Base-by-base conservation (phyloP, 2,797 vertebrate species). In the Manis javanica region DNA sequence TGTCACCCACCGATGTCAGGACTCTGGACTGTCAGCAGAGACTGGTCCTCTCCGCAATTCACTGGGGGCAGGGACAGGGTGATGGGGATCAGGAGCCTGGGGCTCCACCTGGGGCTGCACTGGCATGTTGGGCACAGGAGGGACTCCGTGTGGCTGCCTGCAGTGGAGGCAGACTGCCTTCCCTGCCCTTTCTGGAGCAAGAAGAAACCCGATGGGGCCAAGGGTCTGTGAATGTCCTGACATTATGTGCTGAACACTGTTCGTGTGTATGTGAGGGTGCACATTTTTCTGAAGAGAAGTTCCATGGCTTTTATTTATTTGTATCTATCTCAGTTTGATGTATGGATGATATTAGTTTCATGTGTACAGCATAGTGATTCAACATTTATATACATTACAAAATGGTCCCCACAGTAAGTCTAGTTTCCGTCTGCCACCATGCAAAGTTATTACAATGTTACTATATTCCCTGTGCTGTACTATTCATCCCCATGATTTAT, bases 71-170 rank as follows among this genome's bases (percentile, higher is more conserved):
- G 13, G 63, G 16, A 34, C 1, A 6, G 69, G 37, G 29, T 3
- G 12, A 19, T 8, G 57, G 11, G 31, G 12, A 1, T 5, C 31
- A 29, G 69, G 74, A 51, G 37, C 78, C 16, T 15, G 11, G 42
- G 19, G n/a, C 39, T 66, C 39, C 59, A 15, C 2, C 3, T 16
- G 24, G 26, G 57, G 18, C 57, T 61, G 12, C 19, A 5, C 21
- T 5, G 24, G 5, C 0, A 0, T 31, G 7, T 23, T 59, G 14
- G 66, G 19, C 29, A 2, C 37, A 0, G 49, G 49, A 49, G 39
- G 55, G 61, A 42, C 46, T 51, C 34, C 29, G 4, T 1, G 46
- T 81, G 83, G 34, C 79, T 86, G 37, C 29, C 13, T 23, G 42
- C 77, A 39, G 37, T n/a, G 63, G 68, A 63, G 57, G 74, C 31